Evolutionary conservation across 2,113 vertebrate genomes (phyloP).

Genomic region (Noturus placidus): DNA sequence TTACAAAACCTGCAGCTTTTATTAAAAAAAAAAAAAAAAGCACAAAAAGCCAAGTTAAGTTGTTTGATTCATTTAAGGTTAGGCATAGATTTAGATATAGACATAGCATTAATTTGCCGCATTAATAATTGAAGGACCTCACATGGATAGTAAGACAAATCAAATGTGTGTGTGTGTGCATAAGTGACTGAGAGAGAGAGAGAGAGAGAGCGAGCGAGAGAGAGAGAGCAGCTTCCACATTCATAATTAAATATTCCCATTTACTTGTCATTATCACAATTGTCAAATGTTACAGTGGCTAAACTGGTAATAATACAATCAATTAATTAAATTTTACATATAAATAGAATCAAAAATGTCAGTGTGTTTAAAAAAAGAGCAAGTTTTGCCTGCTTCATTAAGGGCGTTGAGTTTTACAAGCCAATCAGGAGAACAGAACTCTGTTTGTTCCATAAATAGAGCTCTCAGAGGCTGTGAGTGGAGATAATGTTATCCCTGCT

Average conservation of each 20-base stretch:
- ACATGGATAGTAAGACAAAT: neutral
- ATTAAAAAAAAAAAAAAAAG: too few relatives aligned
- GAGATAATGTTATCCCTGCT: constrained; percentile 37
- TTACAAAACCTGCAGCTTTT: neutral
- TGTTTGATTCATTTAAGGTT: neutral
- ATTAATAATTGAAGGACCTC: neutral
- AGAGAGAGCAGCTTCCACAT: constrained; percentile 14
- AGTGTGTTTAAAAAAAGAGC: neutral
- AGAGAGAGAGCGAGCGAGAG: constrained; percentile 44
- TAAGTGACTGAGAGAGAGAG: neutral
- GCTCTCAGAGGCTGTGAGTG: constrained; percentile 13
- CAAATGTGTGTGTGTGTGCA: constrained; percentile 12
- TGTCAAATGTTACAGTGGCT: constrained; percentile 11
- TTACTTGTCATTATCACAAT: constrained; percentile 35
- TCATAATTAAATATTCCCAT: constrained; percentile 9
- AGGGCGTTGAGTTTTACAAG: neutral
- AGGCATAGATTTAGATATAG: neutral
- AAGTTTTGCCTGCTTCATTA: constrained; percentile 11
- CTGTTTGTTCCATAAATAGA: neutral
- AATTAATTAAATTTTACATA: constrained; percentile 16
- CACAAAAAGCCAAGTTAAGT: neutral
- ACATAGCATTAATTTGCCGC: neutral
- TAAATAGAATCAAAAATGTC: constrained; percentile 7
- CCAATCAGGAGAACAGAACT: constrained; percentile 20
- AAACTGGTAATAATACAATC: neutral